phyloP scores from a whole-genome alignment of 2,797 vertebrate genomes.

The Sus cebifrons region DNA sequence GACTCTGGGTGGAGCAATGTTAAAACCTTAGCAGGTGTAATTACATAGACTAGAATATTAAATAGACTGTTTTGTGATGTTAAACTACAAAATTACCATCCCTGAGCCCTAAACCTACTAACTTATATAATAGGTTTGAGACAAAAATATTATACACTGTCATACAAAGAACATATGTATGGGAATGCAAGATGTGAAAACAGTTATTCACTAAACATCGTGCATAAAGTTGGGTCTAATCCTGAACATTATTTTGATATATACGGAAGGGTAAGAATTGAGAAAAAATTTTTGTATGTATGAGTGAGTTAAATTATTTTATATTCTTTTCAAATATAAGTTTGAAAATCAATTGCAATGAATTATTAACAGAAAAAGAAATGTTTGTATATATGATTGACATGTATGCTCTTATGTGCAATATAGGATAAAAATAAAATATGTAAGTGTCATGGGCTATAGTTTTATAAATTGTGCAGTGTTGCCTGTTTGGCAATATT shows the following conservation, averaged over 20 bases:
- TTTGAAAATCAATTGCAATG: slow-evolving; percentile 20
- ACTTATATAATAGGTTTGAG: slow-evolving; percentile 58
- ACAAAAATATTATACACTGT: slow-evolving; percentile 68
- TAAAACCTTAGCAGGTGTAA: slow-evolving; percentile 66
- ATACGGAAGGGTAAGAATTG: not conserved
- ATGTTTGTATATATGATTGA: slow-evolving; percentile 16
- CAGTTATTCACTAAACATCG: slow-evolving; percentile 54
- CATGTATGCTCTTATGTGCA: not conserved
- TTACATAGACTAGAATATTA: slow-evolving; percentile 75
- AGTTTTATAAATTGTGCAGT: not conserved
- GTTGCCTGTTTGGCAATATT: not conserved
- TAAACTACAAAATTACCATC: slow-evolving; percentile 73
- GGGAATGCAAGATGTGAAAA: not conserved
- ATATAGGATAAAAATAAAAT: slow-evolving; percentile 54
- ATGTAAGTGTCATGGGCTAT: not conserved
- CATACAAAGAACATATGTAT: slow-evolving; percentile 22
- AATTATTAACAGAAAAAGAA: slow-evolving; percentile 55
- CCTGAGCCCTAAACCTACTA: slow-evolving; percentile 68
- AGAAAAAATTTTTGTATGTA: slow-evolving; percentile 12
- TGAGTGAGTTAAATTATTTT: slow-evolving; percentile 45
- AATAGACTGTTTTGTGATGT: slow-evolving; percentile 77
- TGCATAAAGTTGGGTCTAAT: slow-evolving; percentile 57
- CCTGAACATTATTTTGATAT: slow-evolving; percentile 48
- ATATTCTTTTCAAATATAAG: slow-evolving; percentile 34
- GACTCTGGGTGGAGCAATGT: slow-evolving; percentile 44